Evolutionary conservation across 2,113 vertebrate species (phyloP).

Genomic region (Plestiodon gilberti): DNA sequence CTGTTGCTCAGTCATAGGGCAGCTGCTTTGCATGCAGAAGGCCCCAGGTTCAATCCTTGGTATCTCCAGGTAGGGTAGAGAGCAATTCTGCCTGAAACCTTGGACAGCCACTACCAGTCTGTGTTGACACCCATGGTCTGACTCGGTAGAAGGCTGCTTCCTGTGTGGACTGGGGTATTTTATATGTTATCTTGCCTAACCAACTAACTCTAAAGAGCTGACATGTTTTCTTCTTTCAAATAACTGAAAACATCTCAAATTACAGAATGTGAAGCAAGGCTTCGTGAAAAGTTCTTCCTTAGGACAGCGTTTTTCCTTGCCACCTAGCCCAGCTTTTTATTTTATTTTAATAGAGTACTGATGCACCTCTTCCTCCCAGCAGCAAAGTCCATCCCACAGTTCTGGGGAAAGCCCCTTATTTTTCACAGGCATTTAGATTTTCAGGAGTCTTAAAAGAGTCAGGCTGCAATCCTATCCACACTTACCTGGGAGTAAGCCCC

Average conservation of each 20-base stretch:
- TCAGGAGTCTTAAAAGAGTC: no score
- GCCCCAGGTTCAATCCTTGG: no score
- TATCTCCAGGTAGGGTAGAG: no score
- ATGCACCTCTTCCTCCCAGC: no score
- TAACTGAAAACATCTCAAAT: background rate
- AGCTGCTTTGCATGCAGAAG: no score
- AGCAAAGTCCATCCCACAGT: background rate
- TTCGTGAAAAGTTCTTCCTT: background rate
- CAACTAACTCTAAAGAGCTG: background rate
- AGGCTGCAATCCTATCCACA: no score
- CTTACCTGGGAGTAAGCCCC: no score
- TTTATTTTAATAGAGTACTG: background rate
- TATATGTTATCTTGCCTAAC: background rate
- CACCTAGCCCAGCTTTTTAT: background rate
- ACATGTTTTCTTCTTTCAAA: background rate
- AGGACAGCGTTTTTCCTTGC: background rate
- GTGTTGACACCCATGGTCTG: no score
- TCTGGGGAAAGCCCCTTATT: background rate
- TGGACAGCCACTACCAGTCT: no score
- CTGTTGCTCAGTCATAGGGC: no score
- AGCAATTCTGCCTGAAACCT: no score
- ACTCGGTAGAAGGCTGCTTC: no score
- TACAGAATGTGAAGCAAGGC: background rate
- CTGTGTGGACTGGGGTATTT: background rate
- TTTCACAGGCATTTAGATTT: background rate